Evolutionary conservation across 35 echinoderm and acorn worm genomes (phyloP), one percentile per base, ranked within the genome.

Genomic region (Chiridota heheva): DNA sequence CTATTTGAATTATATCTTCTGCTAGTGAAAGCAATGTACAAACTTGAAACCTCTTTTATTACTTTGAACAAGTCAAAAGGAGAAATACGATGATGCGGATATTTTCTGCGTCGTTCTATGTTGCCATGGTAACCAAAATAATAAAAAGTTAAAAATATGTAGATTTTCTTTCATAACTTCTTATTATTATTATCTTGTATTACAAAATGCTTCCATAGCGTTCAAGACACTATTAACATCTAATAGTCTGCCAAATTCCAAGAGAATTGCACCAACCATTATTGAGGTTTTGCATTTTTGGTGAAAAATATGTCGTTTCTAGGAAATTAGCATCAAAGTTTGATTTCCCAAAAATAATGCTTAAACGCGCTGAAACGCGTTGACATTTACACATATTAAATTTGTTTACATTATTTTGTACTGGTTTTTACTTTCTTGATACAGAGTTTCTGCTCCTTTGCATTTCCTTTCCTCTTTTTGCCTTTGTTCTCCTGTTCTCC

Each of bases 71-170:
- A 26, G 37, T 58, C 15, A 33, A 33, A 10, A 36, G 27, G 3
- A 67, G 39, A 28, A 67, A 67, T 67, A 3, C 63, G 32, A 67
- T 33, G 63, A 67, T 67, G 32, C 63, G 33, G 63, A 67, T 25
- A 35, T 33, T 31, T 67, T 1, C 32, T 67, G 4, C 32, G 7
- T 67, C 32, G 16, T 25, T 35, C 63, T 30, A 18, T 36, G 1
- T 67, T 35, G 39, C 63, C 63, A 67, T 33, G 63, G 63, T 67
- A 36, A 67, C 63, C 7, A 67, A 67, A 67, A 26, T 33, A 28
- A 28, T 13, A 36, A 66, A 66, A 33, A 2, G 12, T 15, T 36
- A 66, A 31, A 29, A 66, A 31, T 22, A 58, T 58, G 55, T 58
- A 18, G 29, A 58, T 4, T 58, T 58, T 58, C 29, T 2, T 58